Base-by-base conservation (phyloP, 2,113 vertebrate species). In the Tychaedon coryphoeus region DNA sequence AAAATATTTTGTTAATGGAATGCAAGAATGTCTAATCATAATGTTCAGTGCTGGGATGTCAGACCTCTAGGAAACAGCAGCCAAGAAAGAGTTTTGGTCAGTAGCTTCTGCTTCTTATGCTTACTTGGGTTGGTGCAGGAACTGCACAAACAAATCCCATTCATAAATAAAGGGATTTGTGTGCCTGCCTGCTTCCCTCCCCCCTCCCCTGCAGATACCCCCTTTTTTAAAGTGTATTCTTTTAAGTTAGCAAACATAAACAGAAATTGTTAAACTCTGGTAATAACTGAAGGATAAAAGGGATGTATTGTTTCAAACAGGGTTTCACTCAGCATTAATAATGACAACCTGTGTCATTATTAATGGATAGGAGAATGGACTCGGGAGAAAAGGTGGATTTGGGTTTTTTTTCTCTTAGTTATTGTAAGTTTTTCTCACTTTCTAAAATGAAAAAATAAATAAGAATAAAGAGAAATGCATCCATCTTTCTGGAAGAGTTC, bases 1-100 rank as follows among this genome's bases (percentile, higher is more conserved):
- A 48, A 87, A 80, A 36, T 43, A 86, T 92, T 93, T 93, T 90
- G 36, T 81, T 89, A 96, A 95, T 66, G 58, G 73, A 70, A 24
- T 91, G 64, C 71, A 86, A 96, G 80, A 31, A 62, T 42, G 38
- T 93, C 60, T 89, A 81, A 90, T 91, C 26, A 56, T 42, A 78
- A 91, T 47, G 62, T 93, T 92, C 66, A 82, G 2, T 14, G 5
- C 22, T 38, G 58, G 20, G 6, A 9, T 96, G 81, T 84, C 66
- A 92, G 57, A 83, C 8, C 20, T 86, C 66, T 57, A 24, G 22
- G 66, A 81, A 84, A 74, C 60, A 79, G 24, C 9, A 43, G 38
- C 48, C 36, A 66, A 71, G 36, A 71, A 86, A 77, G 61, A 65
- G 5, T 80, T 93, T 70, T 78, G 19, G 70, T 79, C 43, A 12